phyloP scores from a whole-genome alignment of 2,113 vertebrate genomes.

The Dasyurus viverrinus region DNA sequence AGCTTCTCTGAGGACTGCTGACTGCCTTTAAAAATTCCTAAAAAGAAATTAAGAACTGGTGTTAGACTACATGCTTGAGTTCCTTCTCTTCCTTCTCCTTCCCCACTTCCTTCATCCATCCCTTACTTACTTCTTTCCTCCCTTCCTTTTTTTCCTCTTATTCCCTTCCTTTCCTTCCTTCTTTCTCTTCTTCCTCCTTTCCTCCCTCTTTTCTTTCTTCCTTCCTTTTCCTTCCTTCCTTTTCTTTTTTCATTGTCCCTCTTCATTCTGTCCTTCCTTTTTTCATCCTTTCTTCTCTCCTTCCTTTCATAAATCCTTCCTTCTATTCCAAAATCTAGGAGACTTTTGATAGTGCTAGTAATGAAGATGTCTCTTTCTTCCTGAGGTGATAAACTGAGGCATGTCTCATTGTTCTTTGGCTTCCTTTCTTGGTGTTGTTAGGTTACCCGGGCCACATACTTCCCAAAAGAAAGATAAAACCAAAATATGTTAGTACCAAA shows the following conservation, averaged over 20 bases:
- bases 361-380: not conserved
- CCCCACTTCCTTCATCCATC: too few species aligned
- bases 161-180: not conserved
- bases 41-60: conserved; percentile 11
- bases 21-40: not conserved
- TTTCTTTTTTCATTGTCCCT: not conserved
- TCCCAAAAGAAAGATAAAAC: not conserved
- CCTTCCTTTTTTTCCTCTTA: not conserved
- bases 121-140: not conserved
- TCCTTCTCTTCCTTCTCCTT: not conserved
- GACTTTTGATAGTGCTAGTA: not conserved
- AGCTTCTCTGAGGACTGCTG: not conserved
- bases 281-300: not conserved
- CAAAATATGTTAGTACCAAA: not conserved
- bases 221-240: not conserved
- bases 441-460: not conserved
- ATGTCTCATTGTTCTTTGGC: not conserved
- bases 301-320: too few species aligned
- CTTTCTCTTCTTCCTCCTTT: not conserved
- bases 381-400: not conserved
- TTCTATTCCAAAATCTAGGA: not conserved
- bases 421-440: not conserved
- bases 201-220: not conserved
- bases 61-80: not conserved
- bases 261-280: not conserved